Evolutionary conservation across 2,113 vertebrate genomes (phyloP), one percentile per base, ranked within the genome.

Genomic region (Fregata magnificens): DNA sequence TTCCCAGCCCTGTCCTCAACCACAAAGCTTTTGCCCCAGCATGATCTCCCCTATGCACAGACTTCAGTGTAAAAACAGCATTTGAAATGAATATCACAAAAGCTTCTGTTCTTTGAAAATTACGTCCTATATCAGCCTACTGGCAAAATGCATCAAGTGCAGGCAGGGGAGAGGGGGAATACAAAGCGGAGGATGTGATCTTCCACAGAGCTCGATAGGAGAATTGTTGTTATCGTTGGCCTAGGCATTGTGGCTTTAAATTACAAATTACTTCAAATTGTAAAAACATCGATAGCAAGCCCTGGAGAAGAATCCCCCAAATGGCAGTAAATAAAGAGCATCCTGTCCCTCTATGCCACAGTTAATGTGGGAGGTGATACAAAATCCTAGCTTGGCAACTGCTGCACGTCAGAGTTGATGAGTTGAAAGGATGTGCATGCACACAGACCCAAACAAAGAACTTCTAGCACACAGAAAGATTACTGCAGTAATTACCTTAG

Each of bases 321-420:
- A 93, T 47, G 32, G 62, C 74, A 94, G 87, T 90, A 94, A 95
- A 94, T 82, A 94, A 87, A 87, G 91, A 88, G 74, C 78, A 83
- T 96, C 91, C 86, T 94, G 70, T 91, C 86, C 58, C 32, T 94
- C 82, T 82, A 73, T 72, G 55, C 61, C 78, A 80, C 1, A 4
- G 58, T 53, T 88, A 31, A 62, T 47, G 50, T 80, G 62, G 86
- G 91, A 89, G 73, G 73, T n/a, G 55, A 81, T 82, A 45, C 11
- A 85, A 91, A 95, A 94, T 53, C 82, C 50, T 56, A 13, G 42
- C 84, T 87, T 90, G 91, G 89, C 87, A 89, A 94, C 66, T 38
- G 55, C 66, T 77, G 44, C 53, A 3, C 45, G n/a, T 76, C 81
- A 89, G 72, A 86, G 70, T 56, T 92, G 77, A 93, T 71, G 86